Percentiles rank a stretch among this genome's conserved stretches.
phyloP scores from a whole-genome alignment of 2,888 invertebrate species.

The Pristionchus exspectatus region DNA sequence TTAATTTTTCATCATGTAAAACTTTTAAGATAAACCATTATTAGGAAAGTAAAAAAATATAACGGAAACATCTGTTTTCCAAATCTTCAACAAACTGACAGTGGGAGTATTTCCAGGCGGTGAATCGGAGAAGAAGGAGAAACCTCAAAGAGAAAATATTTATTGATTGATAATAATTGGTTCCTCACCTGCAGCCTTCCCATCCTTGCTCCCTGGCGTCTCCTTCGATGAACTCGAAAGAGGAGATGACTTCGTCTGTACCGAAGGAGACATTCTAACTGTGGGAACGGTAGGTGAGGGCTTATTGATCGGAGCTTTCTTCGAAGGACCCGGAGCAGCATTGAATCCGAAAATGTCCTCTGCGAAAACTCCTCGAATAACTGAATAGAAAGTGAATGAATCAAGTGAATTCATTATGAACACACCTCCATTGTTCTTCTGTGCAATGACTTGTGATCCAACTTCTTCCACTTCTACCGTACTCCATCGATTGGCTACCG shows the following conservation, averaged over 20 bases:
- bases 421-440: constrained; percentile 4
- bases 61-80: not conserved
- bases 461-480: constrained; percentile 22
- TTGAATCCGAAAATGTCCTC: constrained; percentile 45
- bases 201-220: not conserved
- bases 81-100: not conserved
- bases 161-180: not conserved
- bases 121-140: constrained; percentile 36
- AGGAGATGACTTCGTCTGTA: not conserved
- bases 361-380: constrained; percentile 1
- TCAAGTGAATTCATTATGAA: not conserved
- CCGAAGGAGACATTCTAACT: not conserved
- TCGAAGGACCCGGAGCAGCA: not conserved
- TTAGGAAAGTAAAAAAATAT: not conserved
- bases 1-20: not conserved
- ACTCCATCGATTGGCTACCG: constrained; percentile 40
- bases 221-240: not conserved
- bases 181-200: not conserved
- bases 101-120: not conserved
- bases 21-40: not conserved
- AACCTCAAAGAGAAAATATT: not conserved
- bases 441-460: not conserved
- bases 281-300: constrained; percentile 13
- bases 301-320: not conserved
- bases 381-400: not conserved